A percentile compares a stretch with the other conserved stretches of the same genome.
phyloP scores from a whole-genome alignment of 2,113 vertebrate genomes.

The Grus americana region DNA sequence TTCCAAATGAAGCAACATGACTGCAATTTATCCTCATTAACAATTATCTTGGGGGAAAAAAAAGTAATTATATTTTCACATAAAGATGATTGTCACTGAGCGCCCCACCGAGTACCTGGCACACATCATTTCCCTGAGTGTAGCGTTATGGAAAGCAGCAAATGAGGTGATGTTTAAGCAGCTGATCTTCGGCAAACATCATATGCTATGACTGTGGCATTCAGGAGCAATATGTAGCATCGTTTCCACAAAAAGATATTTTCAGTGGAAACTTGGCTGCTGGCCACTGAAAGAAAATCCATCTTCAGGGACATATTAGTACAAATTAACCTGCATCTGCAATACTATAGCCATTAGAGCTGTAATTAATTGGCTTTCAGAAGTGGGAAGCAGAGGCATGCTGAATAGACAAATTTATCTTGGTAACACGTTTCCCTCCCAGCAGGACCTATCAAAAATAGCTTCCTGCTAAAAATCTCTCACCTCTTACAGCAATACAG shows the following conservation, averaged over 20 bases:
- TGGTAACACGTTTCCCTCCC: background rate
- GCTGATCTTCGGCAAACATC: background rate
- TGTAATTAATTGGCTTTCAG: constrained; percentile 21
- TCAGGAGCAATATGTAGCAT: background rate
- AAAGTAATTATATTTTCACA: background rate
- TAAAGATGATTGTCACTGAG: background rate
- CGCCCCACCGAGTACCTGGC: background rate
- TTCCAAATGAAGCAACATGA: background rate
- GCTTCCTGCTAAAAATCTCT: background rate
- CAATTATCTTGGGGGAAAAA: background rate
- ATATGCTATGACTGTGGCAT: background rate
- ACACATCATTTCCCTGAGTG: background rate
- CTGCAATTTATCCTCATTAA: background rate
- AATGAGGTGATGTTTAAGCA: background rate
- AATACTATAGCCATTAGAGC: background rate
- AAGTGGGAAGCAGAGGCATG: background rate
- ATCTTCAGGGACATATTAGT: constrained; percentile 29
- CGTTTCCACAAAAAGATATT: background rate
- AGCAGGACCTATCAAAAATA: background rate
- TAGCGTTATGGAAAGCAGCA: background rate
- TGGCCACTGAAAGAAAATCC: constrained; percentile 15
- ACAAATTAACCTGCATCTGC: constrained; percentile 6
- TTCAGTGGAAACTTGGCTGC: constrained; percentile 20
- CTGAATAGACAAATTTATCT: background rate
- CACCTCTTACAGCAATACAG: background rate